Conservation (phyloP, 1,140 invertebrate species). For the Cydia fagiglandana region DNA sequence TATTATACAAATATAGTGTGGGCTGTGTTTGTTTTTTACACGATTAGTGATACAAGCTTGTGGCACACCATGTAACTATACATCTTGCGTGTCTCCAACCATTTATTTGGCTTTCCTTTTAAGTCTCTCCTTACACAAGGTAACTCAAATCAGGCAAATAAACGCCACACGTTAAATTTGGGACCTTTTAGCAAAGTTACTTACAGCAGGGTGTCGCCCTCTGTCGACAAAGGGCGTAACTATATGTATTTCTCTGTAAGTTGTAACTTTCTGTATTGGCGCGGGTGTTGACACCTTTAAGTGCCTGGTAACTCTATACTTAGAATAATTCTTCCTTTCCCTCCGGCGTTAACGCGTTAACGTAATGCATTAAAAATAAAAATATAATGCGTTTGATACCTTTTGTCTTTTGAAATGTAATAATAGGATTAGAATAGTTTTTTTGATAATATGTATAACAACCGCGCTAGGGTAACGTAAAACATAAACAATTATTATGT, state of each 20-base stretch:
- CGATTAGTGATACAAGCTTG: background rate
- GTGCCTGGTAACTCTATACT: slow-evolving; percentile 24
- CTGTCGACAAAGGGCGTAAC: slow-evolving; percentile 5
- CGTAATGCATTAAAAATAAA: slow-evolving; percentile 2
- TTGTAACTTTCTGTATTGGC: background rate
- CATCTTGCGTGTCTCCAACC: background rate
- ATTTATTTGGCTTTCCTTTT: slow-evolving; percentile 9
- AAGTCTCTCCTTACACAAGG: slow-evolving; percentile 2
- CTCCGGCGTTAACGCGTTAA: background rate
- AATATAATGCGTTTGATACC: background rate
- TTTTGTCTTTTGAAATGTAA: background rate
- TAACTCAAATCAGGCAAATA: slow-evolving; percentile 14
- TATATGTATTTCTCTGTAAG: background rate
- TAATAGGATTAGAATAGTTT: background rate
- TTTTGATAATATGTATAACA: no score
- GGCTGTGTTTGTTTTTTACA: background rate
- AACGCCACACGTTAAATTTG: background rate
- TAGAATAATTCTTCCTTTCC: slow-evolving; percentile 9
- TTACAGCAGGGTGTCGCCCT: background rate
- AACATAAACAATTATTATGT: no score
- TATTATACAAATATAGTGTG: no score
- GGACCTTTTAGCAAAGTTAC: slow-evolving; percentile 20
- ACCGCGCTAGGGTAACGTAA: no score
- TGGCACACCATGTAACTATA: background rate
- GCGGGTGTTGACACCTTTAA: slow-evolving; percentile 17